Evolutionary conservation across 2,797 vertebrate species (phyloP), one percentile per base, ranked within the genome.

Genomic region (Melanotaenia nigrans): DNA sequence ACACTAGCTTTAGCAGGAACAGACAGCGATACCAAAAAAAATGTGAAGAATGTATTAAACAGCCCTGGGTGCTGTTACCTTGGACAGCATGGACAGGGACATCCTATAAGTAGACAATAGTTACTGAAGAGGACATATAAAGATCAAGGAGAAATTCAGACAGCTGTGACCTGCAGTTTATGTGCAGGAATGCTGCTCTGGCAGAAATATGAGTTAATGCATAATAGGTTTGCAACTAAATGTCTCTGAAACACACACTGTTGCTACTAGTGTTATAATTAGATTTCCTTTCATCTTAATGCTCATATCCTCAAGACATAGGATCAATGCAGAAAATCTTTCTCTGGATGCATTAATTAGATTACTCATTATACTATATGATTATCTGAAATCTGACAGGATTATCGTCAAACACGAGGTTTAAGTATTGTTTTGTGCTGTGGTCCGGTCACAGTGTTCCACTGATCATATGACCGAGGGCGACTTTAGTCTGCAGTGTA

Each of bases 21-120:
- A 77, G n/a, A 47, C 51, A 57, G 59, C 61, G 79, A 90, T 89
- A 82, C 59, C 65, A 38, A 74, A 76, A 61, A 61, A 89, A 90
- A 92, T 89, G 79, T 73, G 71, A 89, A 82, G 84, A 92, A 92
- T 90, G 81, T 77, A 68, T 87, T 71, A 72, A 77, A 81, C 63
- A 79, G 77, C 87, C 90, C 91, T 91, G 90, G 79, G 16, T 53
- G 79, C 61, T 79, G 74, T 82, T 86, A 87, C 89, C 85, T 87
- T n/a, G 5, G 67, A 64, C n/a, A 18, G 32, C 65, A 80, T 66
- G 74, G 65, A 82, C 65, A 69, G 69, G 59, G 73, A 85, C 71
- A 79, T 82, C 81, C 75, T 79, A 70, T 78, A 73, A 80, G 74
- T 61, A 53, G 61, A 70, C 70, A 70, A 84, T 35, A 58, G 53